Evolutionary conservation across 2,797 vertebrate genomes (phyloP).

Genomic region (Cynopterus sphinx): DNA sequence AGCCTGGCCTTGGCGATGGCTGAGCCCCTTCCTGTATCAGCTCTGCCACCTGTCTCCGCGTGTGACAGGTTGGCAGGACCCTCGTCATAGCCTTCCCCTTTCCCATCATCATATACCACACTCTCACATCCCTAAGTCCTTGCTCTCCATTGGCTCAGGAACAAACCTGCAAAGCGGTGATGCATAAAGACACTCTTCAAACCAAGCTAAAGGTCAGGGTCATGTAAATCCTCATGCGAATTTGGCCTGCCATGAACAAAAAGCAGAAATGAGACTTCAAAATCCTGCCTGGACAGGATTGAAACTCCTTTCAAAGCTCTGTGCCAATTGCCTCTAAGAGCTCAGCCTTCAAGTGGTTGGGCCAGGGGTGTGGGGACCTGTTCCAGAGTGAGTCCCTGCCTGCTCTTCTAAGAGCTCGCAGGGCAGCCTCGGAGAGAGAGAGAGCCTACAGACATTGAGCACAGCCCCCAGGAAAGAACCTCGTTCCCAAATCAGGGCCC

Average conservation of each 20-base stretch:
- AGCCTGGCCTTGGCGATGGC: background rate
- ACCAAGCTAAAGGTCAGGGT: background rate
- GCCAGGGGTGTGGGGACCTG: rapidly evolving
- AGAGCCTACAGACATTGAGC: background rate
- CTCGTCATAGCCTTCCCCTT: rapidly evolving
- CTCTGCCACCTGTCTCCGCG: background rate
- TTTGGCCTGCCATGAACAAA: background rate
- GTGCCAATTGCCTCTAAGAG: background rate
- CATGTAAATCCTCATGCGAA: too few relatives aligned
- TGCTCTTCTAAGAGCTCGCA: background rate
- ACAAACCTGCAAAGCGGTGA: background rate
- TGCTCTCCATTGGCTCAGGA: rapidly evolving
- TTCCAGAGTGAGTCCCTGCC: background rate
- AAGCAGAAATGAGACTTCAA: background rate
- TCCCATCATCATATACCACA: background rate
- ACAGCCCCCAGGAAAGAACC: background rate
- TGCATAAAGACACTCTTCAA: background rate
- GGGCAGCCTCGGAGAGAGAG: background rate
- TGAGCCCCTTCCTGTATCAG: background rate
- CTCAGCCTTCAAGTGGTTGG: background rate
- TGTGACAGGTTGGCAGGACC: background rate
- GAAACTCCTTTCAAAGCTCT: background rate
- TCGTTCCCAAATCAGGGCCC: background rate
- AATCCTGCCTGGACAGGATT: background rate
- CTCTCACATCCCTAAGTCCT: background rate